Base-by-base conservation (phyloP, 2,888 invertebrate genomes). In the Melanostoma scalare region DNA sequence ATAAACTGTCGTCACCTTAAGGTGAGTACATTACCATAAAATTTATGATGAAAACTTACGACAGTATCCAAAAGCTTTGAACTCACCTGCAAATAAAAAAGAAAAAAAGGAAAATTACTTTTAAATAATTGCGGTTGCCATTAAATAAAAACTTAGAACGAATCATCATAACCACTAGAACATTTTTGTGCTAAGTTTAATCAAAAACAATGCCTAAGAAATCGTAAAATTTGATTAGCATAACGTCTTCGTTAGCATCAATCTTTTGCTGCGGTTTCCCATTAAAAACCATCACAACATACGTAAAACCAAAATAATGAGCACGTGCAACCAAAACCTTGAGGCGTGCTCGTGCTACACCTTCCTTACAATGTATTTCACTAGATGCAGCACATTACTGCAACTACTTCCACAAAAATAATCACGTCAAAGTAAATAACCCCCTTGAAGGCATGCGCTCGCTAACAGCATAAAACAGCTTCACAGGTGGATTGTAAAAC, bases 401-500 rank as follows among this genome's bases (percentile, higher is more conserved):
- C 67, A 73, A 72, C 67, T 68, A 20, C 38, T 67, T 38, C 68
- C 68, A 56, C n/a, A 20, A 20, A 20, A 20, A 72, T 67, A 72
- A 79, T 79, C 73, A 68, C 60, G 55, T 63, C 42, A 4, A 42
- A 63, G 10, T 44, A 79, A 78, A 78, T 82, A 61, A 74, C 73
- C 73, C 50, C 46, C 44, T 60, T 20, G 33, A 58, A 52, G 61
- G 61, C 63, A 50, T 52, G 68, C 30, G 61, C 31, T 10, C 38
- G 50, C 52, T 38, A 50, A 44, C 33, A 48, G 46, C 68, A 20
- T 20, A 20, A 20, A 20, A 20, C 20, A 20, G 20, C 20, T 20
- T 20, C 65, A 84, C 84, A 84, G 84, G 79, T 84, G 84, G 44
- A 36, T 61, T 71, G 50, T 79, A 42, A 74, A 79, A 74, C 74